Percentiles rank a stretch among this genome's conserved stretches.
Evolutionary conservation across 2,888 invertebrate genomes (phyloP).

Genomic region (Allophyes oxyacanthae): DNA sequence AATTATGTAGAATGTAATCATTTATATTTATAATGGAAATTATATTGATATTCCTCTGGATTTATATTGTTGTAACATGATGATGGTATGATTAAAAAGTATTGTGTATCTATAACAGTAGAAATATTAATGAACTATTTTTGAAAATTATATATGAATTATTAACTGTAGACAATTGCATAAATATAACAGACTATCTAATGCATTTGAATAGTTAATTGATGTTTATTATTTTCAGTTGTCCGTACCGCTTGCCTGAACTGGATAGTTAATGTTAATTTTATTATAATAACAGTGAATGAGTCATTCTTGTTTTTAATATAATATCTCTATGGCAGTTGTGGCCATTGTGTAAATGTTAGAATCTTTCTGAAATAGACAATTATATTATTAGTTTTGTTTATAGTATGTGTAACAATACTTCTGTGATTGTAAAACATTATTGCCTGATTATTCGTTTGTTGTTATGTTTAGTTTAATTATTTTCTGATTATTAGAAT

Average conservation of each 20-base stretch:
- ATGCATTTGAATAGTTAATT: conserved; percentile 48
- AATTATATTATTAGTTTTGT: conserved; percentile 57
- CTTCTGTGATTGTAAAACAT: conserved; percentile 76
- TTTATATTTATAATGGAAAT: conserved; percentile 13
- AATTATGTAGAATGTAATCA: conserved; percentile 22
- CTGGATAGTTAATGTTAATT: conserved; percentile 69
- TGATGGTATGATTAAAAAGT: conserved; percentile 43
- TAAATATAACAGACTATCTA: conserved; percentile 35
- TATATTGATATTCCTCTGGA: conserved; percentile 2
- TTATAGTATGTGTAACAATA: conserved; percentile 64
- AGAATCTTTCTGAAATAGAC: conserved; percentile 59
- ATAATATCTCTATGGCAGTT: conserved; percentile 51
- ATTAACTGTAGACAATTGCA: conserved; percentile 37
- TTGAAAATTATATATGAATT: conserved; percentile 45
- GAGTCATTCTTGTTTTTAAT: conserved; percentile 65
- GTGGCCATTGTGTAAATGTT: conserved; percentile 61
- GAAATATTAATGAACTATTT: conserved; percentile 52
- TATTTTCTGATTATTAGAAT: conserved; percentile 57
- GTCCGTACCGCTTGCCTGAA: conserved; percentile 72
- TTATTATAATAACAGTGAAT: conserved; percentile 65
- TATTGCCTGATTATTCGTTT: conserved; percentile 69
- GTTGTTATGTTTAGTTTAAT: conserved; percentile 64
- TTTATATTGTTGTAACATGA: conserved; percentile 12
- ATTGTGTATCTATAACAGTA: conserved; percentile 55
- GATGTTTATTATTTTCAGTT: conserved; percentile 51